Conservation (phyloP, 2,797 vertebrate genomes). For the Syndactyla subalaris region DNA sequence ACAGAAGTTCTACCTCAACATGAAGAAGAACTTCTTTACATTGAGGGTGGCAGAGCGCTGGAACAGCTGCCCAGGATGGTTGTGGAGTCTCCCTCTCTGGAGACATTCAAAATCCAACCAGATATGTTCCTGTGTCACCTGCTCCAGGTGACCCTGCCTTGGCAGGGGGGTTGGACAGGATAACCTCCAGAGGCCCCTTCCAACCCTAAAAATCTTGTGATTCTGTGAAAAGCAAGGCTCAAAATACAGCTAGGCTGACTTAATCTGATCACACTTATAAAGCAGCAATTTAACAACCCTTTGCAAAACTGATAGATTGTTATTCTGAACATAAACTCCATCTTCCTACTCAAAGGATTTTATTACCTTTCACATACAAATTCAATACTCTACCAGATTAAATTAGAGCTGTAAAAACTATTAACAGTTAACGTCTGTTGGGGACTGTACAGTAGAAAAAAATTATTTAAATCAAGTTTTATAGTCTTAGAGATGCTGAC, state of each 20-base stretch:
- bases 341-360: constrained; percentile 69
- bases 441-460: constrained; percentile 28
- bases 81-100: background rate
- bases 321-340: constrained; percentile 71
- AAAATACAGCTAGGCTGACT: background rate
- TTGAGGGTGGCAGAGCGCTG: background rate
- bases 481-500: constrained; percentile 46
- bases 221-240: background rate
- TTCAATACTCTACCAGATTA: constrained; percentile 65
- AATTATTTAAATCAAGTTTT: constrained; percentile 34
- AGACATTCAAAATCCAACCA: no score
- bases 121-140: fast-evolving
- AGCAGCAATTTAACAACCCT: constrained; percentile 40
- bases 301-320: constrained; percentile 65
- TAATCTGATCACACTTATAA: background rate
- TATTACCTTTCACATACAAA: constrained; percentile 58
- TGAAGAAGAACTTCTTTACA: fast-evolving
- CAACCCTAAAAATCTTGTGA: background rate
- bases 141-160: background rate
- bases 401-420: constrained; percentile 65
- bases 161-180: background rate
- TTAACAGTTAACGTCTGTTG: constrained; percentile 29
- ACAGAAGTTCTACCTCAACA: no score
- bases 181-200: background rate
- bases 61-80: background rate